Evolutionary conservation across 2,888 invertebrate genomes (phyloP).

Genomic region (Drosophila rubida): DNA sequence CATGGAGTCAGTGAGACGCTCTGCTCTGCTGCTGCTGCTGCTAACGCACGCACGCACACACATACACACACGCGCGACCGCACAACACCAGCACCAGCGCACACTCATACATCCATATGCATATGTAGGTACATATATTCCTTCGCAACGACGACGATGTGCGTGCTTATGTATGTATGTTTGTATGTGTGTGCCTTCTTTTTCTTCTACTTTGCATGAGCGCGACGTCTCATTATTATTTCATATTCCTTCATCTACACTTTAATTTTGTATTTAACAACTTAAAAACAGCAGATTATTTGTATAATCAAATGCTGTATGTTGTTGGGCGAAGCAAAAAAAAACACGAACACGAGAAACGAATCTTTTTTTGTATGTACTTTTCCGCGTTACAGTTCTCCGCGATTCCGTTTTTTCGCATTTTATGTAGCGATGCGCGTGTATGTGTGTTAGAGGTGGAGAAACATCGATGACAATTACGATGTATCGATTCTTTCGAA

Average conservation of each 20-base stretch:
- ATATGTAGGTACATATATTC: slow-evolving; percentile 72
- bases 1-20: slow-evolving; percentile 32
- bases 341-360: slow-evolving; percentile 55
- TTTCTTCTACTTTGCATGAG: slow-evolving; percentile 65
- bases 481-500: not conserved
- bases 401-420: slow-evolving; percentile 66
- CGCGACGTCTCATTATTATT: slow-evolving; percentile 60
- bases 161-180: slow-evolving; percentile 66
- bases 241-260: slow-evolving; percentile 25
- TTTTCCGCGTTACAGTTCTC: slow-evolving; percentile 66
- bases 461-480: not conserved
- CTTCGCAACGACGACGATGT: slow-evolving; percentile 59
- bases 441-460: slow-evolving; percentile 33
- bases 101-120: slow-evolving; percentile 53
- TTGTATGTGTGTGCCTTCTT: slow-evolving; percentile 66
- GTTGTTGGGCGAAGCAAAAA: slow-evolving; percentile 19
- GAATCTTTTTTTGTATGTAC: slow-evolving; percentile 52
- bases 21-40: slow-evolving; percentile 22
- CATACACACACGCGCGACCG: slow-evolving; percentile 32
- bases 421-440: slow-evolving; percentile 54
- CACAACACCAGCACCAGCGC: slow-evolving; percentile 63
- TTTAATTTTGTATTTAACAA: slow-evolving; percentile 16
- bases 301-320: slow-evolving; percentile 21
- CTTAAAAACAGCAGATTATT: slow-evolving; percentile 16
- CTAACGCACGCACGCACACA: slow-evolving; percentile 52